Percentiles rank a stretch among this genome's conserved stretches.
phyloP scores from a whole-genome alignment of 2,888 invertebrate genomes.

The Hartigia nigra region DNA sequence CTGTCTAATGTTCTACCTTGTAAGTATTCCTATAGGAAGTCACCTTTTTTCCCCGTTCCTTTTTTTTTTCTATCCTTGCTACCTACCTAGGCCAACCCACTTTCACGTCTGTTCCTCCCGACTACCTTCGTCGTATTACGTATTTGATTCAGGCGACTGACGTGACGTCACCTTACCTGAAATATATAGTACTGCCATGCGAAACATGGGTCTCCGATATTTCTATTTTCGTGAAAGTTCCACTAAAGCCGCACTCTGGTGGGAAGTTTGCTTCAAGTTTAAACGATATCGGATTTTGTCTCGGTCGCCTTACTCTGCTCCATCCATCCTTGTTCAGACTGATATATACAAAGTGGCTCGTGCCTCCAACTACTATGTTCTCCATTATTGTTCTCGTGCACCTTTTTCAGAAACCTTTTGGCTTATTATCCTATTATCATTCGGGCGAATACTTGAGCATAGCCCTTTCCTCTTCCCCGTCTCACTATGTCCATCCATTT shows the following conservation, averaged over 20 bases:
- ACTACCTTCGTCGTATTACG: background rate
- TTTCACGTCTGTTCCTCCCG: background rate
- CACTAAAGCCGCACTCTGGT: constrained; percentile 8
- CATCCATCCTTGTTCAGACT: constrained; percentile 40
- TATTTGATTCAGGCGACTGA: background rate
- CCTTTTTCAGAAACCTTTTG: background rate
- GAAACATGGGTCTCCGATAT: constrained; percentile 20
- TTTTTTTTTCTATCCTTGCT: background rate
- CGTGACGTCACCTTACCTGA: background rate
- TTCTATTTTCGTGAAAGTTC: constrained; percentile 25
- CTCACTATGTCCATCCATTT: background rate
- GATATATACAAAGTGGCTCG: background rate
- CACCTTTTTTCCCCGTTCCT: background rate
- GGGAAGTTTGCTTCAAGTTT: constrained; percentile 11
- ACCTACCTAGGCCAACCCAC: background rate
- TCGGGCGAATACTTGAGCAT: background rate
- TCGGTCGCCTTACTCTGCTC: constrained; percentile 29
- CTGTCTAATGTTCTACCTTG: background rate
- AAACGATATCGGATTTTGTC: constrained; percentile 32
- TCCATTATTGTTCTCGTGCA: background rate
- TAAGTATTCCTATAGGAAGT: background rate
- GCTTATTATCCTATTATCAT: background rate
- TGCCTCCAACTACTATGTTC: background rate
- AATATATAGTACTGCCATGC: background rate
- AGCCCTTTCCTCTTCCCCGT: background rate